A percentile compares a stretch with the other conserved stretches of the same genome.
phyloP scores from a whole-genome alignment of 2,888 invertebrate species.

The Mythimna lalbum region DNA sequence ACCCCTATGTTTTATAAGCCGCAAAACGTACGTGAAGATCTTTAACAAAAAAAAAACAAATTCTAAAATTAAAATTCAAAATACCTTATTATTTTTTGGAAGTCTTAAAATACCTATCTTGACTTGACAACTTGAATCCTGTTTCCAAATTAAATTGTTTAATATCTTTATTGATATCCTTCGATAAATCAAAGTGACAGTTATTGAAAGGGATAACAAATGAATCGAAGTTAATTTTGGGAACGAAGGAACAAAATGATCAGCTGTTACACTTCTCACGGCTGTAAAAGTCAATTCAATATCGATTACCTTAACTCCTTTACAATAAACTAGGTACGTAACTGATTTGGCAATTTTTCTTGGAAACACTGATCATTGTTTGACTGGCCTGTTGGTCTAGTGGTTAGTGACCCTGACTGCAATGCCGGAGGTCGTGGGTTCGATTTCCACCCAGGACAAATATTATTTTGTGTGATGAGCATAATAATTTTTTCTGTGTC shows the following conservation, averaged over 20 bases:
- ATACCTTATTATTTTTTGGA: too few species aligned
- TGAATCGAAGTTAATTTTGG: constrained; percentile 19
- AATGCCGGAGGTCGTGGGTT: too few species aligned
- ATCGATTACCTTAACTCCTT: constrained; percentile 35
- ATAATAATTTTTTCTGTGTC: too few species aligned
- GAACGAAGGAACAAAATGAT: constrained; percentile 26
- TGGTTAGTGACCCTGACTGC: too few species aligned
- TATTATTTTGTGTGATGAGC: too few species aligned
- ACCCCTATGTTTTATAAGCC: too few species aligned
- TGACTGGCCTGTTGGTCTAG: too few species aligned
- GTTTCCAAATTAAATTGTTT: not conserved
- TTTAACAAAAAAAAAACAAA: too few species aligned
- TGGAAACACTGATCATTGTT: not conserved
- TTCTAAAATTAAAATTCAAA: too few species aligned
- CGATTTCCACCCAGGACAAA: too few species aligned
- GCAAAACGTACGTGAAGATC: too few species aligned
- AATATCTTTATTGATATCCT: constrained; percentile 2
- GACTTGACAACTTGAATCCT: not conserved
- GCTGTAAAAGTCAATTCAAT: constrained; percentile 29
- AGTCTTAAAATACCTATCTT: not conserved
- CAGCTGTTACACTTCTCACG: constrained; percentile 46
- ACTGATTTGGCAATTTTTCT: not conserved
- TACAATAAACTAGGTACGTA: constrained; percentile 12
- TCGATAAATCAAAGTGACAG: constrained; percentile 23
- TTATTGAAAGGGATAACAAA: constrained; percentile 44